Evolutionary conservation across 2,888 invertebrate species (phyloP).

Genomic region (Acanthosepion lycidas): DNA sequence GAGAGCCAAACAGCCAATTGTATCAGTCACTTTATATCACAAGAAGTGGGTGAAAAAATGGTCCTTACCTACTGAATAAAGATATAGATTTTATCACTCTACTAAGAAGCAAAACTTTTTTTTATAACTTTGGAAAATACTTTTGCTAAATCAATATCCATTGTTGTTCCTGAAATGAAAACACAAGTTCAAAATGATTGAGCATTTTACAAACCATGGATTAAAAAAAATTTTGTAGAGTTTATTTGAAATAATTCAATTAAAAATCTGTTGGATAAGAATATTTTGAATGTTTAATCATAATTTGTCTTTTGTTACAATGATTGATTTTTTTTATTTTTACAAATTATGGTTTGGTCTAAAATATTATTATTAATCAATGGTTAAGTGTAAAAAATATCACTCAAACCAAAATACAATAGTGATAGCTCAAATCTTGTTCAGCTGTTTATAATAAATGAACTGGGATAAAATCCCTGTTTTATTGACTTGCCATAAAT

Average conservation of each 20-base stretch:
- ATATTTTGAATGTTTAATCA: too few species aligned
- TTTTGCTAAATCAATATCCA: slow-evolving; percentile 20
- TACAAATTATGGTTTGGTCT: too few species aligned
- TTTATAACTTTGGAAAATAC: background rate
- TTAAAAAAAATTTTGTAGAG: background rate
- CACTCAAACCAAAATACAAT: background rate
- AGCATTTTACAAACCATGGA: background rate
- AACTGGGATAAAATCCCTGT: background rate
- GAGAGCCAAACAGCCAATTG: background rate
- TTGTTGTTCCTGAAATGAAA: background rate
- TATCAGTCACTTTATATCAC: slow-evolving; percentile 20
- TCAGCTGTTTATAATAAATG: background rate
- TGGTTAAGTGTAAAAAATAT: background rate
- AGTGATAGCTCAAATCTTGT: background rate
- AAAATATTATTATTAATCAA: background rate
- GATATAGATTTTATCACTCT: background rate
- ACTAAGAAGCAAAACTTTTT: background rate
- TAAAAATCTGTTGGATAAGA: background rate
- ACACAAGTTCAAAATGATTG: background rate
- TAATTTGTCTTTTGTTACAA: too few species aligned
- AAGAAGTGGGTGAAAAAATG: background rate
- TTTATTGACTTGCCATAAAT: background rate
- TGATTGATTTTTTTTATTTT: too few species aligned
- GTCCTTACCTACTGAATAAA: slow-evolving; percentile 33
- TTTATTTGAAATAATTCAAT: background rate